A percentile compares a stretch with the other conserved stretches of the same genome.
phyloP scores from a whole-genome alignment of 2,888 invertebrate genomes.

The Palloptera scutellata region DNA sequence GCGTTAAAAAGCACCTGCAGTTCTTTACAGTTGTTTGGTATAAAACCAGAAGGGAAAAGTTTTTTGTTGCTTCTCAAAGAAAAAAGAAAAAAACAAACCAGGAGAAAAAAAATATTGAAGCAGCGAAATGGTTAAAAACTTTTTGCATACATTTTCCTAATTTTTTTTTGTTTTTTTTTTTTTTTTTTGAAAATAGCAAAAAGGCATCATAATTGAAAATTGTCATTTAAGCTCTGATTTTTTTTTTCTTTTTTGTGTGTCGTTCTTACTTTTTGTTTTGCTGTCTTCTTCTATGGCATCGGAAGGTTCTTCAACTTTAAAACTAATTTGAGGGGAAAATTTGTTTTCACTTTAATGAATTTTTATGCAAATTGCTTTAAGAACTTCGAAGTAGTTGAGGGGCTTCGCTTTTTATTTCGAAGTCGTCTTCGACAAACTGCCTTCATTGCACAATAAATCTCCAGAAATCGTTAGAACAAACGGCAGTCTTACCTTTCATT shows the following conservation, averaged over 20 bases:
- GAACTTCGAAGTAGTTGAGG: constrained; percentile 15
- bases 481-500: background rate
- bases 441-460: background rate
- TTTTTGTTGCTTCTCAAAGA: too few species aligned
- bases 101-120: too few species aligned
- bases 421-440: background rate
- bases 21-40: too few species aligned
- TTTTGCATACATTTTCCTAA: too few species aligned
- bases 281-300: background rate
- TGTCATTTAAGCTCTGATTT: constrained; percentile 13
- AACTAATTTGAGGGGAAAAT: constrained; percentile 21
- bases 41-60: too few species aligned
- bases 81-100: too few species aligned
- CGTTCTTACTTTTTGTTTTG: background rate
- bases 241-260: background rate
- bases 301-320: background rate
- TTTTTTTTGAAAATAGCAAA: too few species aligned
- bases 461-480: constrained; percentile 7
- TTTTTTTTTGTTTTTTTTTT: too few species aligned
- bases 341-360: constrained; percentile 55
- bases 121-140: too few species aligned
- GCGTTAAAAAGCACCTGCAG: too few species aligned
- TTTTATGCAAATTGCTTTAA: constrained; percentile 59
- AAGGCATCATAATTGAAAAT: constrained; percentile 18
- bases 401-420: too few species aligned